Evolutionary conservation across 2,113 vertebrate species (phyloP), one percentile per base, ranked within the genome.

Genomic region (Tor tambroides): DNA sequence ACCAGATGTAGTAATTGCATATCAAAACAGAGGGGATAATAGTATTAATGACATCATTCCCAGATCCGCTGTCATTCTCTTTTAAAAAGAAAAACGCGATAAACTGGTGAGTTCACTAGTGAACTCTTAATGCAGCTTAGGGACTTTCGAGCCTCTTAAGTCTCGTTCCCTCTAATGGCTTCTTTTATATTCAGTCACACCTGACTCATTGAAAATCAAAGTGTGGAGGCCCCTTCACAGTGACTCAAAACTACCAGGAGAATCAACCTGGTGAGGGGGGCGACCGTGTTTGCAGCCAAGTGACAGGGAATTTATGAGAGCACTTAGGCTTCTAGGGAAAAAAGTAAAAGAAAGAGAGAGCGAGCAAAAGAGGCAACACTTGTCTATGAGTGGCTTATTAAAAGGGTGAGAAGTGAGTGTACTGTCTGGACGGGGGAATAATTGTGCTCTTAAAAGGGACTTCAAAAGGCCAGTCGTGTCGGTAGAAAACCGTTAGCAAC

Each of bases 341-440:
- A 56, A 86, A 72, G 84, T 56, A 84, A 84, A 89, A 88, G 86
- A 43, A 84, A 84, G 89, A 88, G 86, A 43, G 87, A 76, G 84
- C 79, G 77, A 85, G 86, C 87, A 71, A 90, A 92, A 90, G 84
- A 69, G 85, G 75, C 87, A 84, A 92, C 92, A 91, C 90, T 94
- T 88, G 91, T 94, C 93, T 94, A 92, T 91, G 91, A 93, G 91
- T 69, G 90, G 87, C 93, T 95, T 94, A 95, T 95, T 96, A 95
- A 95, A 93, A 94, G 95, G 95, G 95, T 96, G 95, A 94, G 93
- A 96, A 95, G 95, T 95, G 95, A 96, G 93, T 95, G 91, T 87
- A 87, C 91, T 92, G 94, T 95, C 95, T 95, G 93, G 94, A 92
- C 90, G 90, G 90, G 89, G 91, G 92, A 90, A 91, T 94, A 93